Evolutionary conservation across 2,888 invertebrate genomes (phyloP).

Genomic region (Cepaea hortensis): DNA sequence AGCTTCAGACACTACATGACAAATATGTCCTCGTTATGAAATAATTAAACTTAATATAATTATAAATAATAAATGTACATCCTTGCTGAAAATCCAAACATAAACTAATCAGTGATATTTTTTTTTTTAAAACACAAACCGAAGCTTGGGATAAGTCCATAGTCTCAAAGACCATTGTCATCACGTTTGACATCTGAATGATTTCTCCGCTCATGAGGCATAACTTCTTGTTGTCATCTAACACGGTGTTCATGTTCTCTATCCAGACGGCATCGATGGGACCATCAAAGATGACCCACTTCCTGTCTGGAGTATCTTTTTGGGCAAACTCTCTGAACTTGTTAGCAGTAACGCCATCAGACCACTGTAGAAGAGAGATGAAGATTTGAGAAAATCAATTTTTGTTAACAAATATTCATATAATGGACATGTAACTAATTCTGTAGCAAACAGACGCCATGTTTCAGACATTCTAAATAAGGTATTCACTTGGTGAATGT

Average conservation of each 20-base stretch:
- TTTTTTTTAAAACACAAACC: conserved; percentile 74
- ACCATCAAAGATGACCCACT: conserved; percentile 87
- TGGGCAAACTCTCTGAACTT: conserved; percentile 80
- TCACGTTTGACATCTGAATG: conserved; percentile 90
- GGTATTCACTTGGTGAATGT: too few species aligned
- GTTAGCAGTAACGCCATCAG: conserved; percentile 81
- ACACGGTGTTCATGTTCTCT: conserved; percentile 77
- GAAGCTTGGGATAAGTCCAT: conserved; percentile 89
- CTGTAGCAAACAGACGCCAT: too few species aligned
- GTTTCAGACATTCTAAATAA: too few species aligned
- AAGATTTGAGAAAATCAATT: neutral
- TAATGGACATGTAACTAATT: too few species aligned
- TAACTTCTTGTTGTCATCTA: conserved; percentile 79
- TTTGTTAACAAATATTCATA: too few species aligned
- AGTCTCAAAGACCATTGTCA: conserved; percentile 94
- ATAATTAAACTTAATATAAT: too few species aligned
- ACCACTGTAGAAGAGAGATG: conserved; percentile 80
- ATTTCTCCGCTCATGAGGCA: conserved; percentile 98
- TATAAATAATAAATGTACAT: too few species aligned
- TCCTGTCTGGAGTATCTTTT: conserved; percentile 85
- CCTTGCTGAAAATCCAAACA: too few species aligned
- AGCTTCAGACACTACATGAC: too few species aligned
- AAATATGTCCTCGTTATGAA: too few species aligned
- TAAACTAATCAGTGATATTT: too few species aligned
- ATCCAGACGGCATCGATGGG: conserved; percentile 77